Percentiles rank a stretch among this genome's conserved stretches.
Evolutionary conservation across 1,140 invertebrate species (phyloP).

Genomic region (Sinella curviseta): DNA sequence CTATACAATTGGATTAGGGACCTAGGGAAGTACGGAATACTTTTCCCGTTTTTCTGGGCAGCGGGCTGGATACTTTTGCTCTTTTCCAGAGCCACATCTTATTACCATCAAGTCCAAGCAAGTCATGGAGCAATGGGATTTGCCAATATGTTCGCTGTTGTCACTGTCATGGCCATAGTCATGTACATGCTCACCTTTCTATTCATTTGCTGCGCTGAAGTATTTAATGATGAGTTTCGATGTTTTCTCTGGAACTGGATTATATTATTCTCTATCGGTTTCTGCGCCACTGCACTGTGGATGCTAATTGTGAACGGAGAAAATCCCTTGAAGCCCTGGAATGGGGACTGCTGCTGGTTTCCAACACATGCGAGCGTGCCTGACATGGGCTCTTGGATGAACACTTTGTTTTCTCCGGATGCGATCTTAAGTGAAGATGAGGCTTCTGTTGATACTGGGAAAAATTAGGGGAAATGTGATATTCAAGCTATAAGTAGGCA

Average conservation of each 20-base stretch:
- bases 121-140: background rate
- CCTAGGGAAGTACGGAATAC: constrained; percentile 5
- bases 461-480: too few relatives aligned
- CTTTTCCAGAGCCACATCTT: background rate
- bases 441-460: too few relatives aligned
- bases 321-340: background rate
- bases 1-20: background rate
- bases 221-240: background rate
- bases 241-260: background rate
- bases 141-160: background rate
- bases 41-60: background rate
- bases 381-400: too few relatives aligned
- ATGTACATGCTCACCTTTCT: background rate
- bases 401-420: too few relatives aligned
- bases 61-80: background rate
- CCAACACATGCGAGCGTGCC: too few relatives aligned
- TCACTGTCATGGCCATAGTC: background rate
- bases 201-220: background rate
- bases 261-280: background rate
- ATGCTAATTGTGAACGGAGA: background rate
- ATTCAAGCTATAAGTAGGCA: too few relatives aligned
- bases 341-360: too few relatives aligned
- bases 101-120: background rate
- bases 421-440: too few relatives aligned
- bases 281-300: background rate